Conservation (phyloP, 2,113 vertebrate species). For the Carassius auratus region DNA sequence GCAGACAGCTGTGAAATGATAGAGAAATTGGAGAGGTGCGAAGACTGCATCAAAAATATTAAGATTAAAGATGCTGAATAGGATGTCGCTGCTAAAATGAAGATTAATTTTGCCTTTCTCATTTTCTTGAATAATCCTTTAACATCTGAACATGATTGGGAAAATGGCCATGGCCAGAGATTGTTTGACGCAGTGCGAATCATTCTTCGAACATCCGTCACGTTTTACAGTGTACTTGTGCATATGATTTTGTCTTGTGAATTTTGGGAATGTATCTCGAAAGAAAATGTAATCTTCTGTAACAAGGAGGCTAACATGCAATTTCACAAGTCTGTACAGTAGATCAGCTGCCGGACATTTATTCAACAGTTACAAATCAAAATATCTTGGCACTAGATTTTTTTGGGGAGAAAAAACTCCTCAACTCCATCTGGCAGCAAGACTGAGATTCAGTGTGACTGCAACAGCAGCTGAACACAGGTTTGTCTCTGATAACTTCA, state of each 20-base stretch:
- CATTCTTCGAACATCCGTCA: background rate
- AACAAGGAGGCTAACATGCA: background rate
- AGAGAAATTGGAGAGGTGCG: conserved; percentile 29
- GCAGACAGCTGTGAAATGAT: conserved; percentile 44
- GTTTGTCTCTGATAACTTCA: background rate
- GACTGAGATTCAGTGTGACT: background rate
- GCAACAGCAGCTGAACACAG: conserved; percentile 5
- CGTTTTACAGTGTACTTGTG: background rate
- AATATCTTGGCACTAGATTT: background rate
- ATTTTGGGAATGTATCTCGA: background rate
- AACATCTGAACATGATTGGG: conserved; percentile 14
- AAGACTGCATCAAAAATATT: conserved; percentile 32
- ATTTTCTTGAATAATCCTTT: conserved; percentile 21
- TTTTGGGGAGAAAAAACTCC: background rate
- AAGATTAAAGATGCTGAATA: conserved; percentile 38
- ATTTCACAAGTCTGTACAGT: background rate
- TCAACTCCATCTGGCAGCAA: background rate
- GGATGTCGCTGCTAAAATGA: conserved; percentile 16
- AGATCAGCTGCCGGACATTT: background rate
- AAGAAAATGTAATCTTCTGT: background rate
- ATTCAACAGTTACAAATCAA: background rate
- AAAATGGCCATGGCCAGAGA: background rate
- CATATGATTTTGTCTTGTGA: background rate
- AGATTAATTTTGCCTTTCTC: conserved; percentile 16
- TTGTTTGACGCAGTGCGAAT: conserved; percentile 3